Evolutionary conservation across 2,888 invertebrate species (phyloP).

Genomic region (Metellina segmentata): DNA sequence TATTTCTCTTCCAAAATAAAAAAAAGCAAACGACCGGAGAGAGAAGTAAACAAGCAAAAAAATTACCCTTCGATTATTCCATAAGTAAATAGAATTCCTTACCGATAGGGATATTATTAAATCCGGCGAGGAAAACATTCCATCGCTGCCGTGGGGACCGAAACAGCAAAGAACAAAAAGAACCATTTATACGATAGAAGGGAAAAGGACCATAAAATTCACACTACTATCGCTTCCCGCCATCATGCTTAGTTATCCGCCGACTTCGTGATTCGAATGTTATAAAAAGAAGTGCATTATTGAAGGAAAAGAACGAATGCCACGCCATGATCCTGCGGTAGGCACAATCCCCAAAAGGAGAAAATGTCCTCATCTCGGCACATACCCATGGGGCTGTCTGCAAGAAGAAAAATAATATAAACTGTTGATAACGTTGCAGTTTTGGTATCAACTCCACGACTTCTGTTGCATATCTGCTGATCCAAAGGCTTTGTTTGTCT

Average conservation of each 20-base stretch:
- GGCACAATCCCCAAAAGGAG: constrained; percentile 10
- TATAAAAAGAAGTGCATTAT: constrained; percentile 34
- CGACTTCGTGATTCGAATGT: constrained; percentile 53
- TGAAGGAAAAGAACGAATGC: constrained; percentile 18
- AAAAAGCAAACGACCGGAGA: constrained; percentile 2
- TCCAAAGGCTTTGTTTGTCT: constrained; percentile 29
- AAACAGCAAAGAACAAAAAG: constrained; percentile 22
- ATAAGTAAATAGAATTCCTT: constrained; percentile 60
- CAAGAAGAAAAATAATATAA: constrained; percentile 14
- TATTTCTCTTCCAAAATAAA: constrained; percentile 14
- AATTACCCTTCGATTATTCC: constrained; percentile 14
- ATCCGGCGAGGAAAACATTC: constrained; percentile 5
- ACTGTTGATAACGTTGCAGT: constrained; percentile 46
- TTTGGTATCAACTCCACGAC: constrained; percentile 49
- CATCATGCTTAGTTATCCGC: constrained; percentile 49
- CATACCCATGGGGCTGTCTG: constrained; percentile 35
- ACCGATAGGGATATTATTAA: constrained; percentile 31
- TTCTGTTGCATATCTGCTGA: constrained; percentile 36
- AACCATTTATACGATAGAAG: constrained; percentile 31
- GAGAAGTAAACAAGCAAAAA: not conserved
- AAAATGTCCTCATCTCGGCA: constrained; percentile 21
- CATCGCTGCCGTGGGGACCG: constrained; percentile 1
- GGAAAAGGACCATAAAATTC: constrained; percentile 50
- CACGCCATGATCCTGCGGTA: constrained; percentile 24
- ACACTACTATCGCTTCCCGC: not conserved